A percentile compares a stretch with the other conserved stretches of the same genome.
phyloP scores from a whole-genome alignment of 2,797 vertebrate genomes.

The Sebastes flavidus region DNA sequence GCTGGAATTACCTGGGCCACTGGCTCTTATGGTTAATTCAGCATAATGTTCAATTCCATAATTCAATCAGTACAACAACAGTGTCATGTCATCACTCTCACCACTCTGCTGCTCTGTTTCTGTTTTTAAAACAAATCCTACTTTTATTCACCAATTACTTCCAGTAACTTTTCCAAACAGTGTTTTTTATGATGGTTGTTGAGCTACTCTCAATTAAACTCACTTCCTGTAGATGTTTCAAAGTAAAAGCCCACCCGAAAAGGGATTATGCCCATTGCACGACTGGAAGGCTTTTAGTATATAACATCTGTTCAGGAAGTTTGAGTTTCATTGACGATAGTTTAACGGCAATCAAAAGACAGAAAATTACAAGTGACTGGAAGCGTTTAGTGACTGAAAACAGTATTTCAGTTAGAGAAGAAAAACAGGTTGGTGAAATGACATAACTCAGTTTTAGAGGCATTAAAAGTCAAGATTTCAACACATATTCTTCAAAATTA shows the following conservation, averaged over 20 bases:
- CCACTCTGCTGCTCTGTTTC: background rate
- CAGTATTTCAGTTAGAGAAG: background rate
- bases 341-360: background rate
- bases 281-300: background rate
- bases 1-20: background rate
- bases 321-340: background rate
- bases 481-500: background rate
- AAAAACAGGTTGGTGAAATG: background rate
- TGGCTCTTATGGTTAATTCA: background rate
- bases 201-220: background rate
- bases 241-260: background rate
- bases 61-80: background rate
- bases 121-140: background rate
- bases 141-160: background rate
- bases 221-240: background rate
- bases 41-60: background rate
- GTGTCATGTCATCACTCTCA: background rate
- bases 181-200: background rate
- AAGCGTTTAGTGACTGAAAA: background rate
- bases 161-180: background rate
- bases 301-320: background rate
- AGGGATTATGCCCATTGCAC: background rate
- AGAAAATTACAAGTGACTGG: background rate
- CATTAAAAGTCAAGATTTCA: background rate
- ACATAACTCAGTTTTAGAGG: background rate